phyloP scores from a whole-genome alignment of 2,113 vertebrate species.

The Megatriorchis doriae region DNA sequence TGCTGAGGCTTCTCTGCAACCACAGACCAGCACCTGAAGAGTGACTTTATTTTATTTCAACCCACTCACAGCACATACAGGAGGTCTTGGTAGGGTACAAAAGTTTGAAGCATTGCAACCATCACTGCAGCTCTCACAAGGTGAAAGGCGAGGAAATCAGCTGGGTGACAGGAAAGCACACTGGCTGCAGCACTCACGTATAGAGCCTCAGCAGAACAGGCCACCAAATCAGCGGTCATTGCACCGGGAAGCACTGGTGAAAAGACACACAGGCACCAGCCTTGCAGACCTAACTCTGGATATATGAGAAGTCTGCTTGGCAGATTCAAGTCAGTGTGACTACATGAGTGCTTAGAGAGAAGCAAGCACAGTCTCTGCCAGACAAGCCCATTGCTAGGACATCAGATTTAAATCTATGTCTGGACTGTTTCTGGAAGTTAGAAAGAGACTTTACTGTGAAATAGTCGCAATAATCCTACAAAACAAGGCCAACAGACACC shows the following conservation, averaged over 20 bases:
- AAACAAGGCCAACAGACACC: not conserved
- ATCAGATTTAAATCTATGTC: not conserved
- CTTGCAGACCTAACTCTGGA: not conserved
- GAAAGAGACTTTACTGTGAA: not conserved
- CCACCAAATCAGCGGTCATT: fast-evolving
- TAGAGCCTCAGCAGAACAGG: not conserved
- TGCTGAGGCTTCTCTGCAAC: not conserved
- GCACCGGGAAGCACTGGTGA: not conserved
- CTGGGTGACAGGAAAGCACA: fast-evolving
- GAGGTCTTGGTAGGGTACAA: not conserved
- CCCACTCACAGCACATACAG: not conserved
- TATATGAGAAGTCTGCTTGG: fast-evolving
- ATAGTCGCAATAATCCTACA: not conserved
- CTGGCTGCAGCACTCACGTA: fast-evolving
- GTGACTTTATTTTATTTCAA: not conserved
- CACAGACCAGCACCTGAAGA: not conserved
- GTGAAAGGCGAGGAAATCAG: not conserved
- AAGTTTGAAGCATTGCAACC: not conserved
- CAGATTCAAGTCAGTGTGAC: not conserved
- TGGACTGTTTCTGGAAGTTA: not conserved
- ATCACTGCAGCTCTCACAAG: not conserved
- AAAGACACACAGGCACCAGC: fast-evolving
- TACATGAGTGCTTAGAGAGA: not conserved
- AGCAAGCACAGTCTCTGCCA: not conserved
- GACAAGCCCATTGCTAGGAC: not conserved